phyloP scores from a whole-genome alignment of 2,113 vertebrate species.

The Channa maculata region DNA sequence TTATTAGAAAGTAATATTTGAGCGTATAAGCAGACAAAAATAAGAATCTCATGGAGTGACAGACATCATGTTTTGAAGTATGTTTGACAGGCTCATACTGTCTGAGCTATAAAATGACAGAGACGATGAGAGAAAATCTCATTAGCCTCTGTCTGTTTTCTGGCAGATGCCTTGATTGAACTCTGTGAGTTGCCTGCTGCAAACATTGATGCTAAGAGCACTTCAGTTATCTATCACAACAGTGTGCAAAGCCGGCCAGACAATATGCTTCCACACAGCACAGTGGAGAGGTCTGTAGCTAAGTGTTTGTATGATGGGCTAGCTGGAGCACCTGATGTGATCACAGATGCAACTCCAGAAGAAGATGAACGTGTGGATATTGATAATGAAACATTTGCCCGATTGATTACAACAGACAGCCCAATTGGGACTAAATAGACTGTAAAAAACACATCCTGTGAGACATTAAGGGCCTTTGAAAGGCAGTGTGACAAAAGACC shows the following conservation, averaged over 20 bases:
- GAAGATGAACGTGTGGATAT: conserved; percentile 16
- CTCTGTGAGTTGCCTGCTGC: conserved; percentile 63
- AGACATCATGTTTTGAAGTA: conserved; percentile 30
- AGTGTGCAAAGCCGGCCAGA: conserved; percentile 52
- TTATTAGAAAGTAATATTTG: not conserved
- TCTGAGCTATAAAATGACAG: conserved; percentile 51
- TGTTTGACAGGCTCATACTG: conserved; percentile 27
- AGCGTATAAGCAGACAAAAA: conserved; percentile 4
- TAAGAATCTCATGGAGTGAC: conserved; percentile 21
- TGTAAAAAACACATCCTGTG: conserved; percentile 15
- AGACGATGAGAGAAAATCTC: conserved; percentile 58
- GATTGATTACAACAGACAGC: conserved; percentile 23
- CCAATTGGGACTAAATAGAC: not conserved
- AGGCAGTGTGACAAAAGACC: conserved; percentile 31
- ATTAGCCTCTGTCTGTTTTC: conserved; percentile 68
- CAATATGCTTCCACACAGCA: conserved; percentile 43
- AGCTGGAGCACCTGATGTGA: conserved; percentile 13
- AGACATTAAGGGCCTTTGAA: conserved; percentile 32
- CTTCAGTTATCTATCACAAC: conserved; percentile 64
- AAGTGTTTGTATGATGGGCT: conserved; percentile 36
- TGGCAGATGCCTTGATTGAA: conserved; percentile 69
- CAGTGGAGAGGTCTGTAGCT: conserved; percentile 37
- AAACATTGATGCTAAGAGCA: conserved; percentile 58
- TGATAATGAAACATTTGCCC: conserved; percentile 35
- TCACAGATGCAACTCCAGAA: conserved; percentile 24